These are phyloP conservation scores for Synanthedon myopaeformis DNA, from an alignment of 2,888 invertebrate species.

Conservation along the genomic window DNA sequence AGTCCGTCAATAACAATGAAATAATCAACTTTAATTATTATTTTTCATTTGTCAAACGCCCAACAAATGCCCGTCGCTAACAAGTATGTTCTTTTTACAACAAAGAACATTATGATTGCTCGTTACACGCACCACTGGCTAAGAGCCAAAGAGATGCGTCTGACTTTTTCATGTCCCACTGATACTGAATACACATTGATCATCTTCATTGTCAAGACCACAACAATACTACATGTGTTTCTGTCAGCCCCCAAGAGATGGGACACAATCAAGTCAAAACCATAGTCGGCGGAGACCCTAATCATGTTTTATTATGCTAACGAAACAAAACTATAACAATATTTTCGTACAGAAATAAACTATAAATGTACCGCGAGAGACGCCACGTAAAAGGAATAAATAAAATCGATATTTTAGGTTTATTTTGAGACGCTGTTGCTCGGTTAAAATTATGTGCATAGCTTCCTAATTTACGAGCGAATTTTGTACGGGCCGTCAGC, in stretches of 20 bases:
- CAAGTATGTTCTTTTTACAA: slow-evolving; percentile 9
- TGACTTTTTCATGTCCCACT: slow-evolving; percentile 20
- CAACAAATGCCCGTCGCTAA: no score
- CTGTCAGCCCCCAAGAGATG: background rate
- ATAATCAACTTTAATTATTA: no score
- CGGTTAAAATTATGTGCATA: background rate
- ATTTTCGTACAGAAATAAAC: no score
- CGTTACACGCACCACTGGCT: slow-evolving; percentile 36
- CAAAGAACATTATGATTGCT: slow-evolving; percentile 40
- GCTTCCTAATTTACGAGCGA: background rate
- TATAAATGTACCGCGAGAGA: no score
- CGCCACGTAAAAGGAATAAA: background rate
- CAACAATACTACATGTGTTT: slow-evolving; percentile 1
- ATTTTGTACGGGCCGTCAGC: background rate
- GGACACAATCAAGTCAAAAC: no score
- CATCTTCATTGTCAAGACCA: slow-evolving; percentile 34
- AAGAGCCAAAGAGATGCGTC: slow-evolving; percentile 30
- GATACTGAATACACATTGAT: slow-evolving; percentile 17
- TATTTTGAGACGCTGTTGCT: background rate
- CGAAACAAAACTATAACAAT: no score
- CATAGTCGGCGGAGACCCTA: no score
- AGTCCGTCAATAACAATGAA: no score
- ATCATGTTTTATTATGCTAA: no score
- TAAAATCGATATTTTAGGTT: background rate
- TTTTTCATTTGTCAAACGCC: no score